Evolutionary conservation across 1,140 invertebrate species (phyloP).

Genomic region (Arion vulgaris): DNA sequence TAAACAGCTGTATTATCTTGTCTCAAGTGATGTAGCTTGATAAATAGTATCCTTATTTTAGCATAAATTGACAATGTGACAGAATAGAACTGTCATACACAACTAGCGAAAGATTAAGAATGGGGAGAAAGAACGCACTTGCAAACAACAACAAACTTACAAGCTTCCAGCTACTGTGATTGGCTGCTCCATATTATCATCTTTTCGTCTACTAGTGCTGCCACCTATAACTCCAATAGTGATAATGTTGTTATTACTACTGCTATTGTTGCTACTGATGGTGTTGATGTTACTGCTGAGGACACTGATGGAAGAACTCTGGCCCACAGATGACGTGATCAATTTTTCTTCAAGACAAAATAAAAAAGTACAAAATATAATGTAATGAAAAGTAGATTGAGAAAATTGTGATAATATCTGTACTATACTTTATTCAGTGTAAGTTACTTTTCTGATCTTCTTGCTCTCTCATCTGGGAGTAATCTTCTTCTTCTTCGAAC

Average conservation of each 20-base stretch:
- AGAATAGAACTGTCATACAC: too few relatives aligned
- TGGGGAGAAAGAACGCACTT: too few relatives aligned
- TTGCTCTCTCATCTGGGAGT: too few relatives aligned
- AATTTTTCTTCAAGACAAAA: background rate
- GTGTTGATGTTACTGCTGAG: conserved; percentile 14
- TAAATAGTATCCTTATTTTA: too few relatives aligned
- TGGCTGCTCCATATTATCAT: conserved; percentile 17
- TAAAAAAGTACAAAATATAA: background rate
- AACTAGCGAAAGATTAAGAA: too few relatives aligned
- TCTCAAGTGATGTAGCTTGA: too few relatives aligned
- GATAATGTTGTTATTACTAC: conserved; percentile 18
- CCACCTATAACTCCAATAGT: conserved; percentile 31
- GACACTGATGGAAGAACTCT: background rate
- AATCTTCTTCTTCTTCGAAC: too few relatives aligned
- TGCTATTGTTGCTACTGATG: background rate
- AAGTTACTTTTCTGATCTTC: too few relatives aligned
- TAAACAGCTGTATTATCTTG: too few relatives aligned
- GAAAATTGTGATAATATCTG: too few relatives aligned
- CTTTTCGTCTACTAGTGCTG: conserved; percentile 18
- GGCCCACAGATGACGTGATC: background rate
- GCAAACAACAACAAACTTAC: conserved; percentile 5
- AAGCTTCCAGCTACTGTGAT: conserved; percentile 11
- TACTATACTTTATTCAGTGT: too few relatives aligned
- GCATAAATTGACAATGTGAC: too few relatives aligned
- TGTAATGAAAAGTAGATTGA: background rate